phyloP scores from a whole-genome alignment of 2,888 invertebrate genomes.

The Alentia gelatinosa region DNA sequence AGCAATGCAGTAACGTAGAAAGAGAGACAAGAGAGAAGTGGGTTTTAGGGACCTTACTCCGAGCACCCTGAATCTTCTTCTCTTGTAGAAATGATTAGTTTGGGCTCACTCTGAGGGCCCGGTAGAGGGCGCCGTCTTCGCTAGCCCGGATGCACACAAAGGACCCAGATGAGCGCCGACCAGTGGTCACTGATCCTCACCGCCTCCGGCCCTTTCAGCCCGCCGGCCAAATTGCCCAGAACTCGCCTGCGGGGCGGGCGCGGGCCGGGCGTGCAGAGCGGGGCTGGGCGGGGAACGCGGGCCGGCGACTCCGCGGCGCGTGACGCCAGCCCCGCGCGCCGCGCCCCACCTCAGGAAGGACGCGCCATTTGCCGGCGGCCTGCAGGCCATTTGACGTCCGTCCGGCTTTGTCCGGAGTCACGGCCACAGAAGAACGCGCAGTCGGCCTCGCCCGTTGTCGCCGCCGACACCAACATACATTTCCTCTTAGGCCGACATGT shows the following conservation, averaged over 20 bases:
- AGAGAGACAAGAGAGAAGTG: not conserved
- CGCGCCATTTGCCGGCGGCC: not conserved
- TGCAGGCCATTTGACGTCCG: conserved; percentile 22
- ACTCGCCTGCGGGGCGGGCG: not conserved
- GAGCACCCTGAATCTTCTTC: not conserved
- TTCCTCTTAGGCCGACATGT: conserved; percentile 46
- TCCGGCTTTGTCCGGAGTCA: conserved; percentile 17
- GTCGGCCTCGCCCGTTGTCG: not conserved
- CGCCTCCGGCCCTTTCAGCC: not conserved
- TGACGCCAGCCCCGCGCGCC: not conserved
- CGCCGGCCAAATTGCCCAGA: not conserved
- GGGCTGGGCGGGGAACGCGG: not conserved
- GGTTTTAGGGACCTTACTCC: not conserved
- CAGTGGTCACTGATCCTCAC: conserved; percentile 1
- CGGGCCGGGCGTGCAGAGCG: not conserved
- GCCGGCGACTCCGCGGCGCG: not conserved
- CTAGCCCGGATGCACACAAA: not conserved
- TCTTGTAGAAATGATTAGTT: conserved; percentile 13
- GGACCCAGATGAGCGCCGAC: not conserved
- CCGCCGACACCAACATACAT: conserved; percentile 47
- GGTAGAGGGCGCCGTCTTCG: not conserved
- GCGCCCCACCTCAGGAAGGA: not conserved
- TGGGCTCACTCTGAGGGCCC: not conserved
- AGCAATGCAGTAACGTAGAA: no score
- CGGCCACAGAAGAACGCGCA: conserved; percentile 37